Evolutionary conservation across 2,888 invertebrate species (phyloP), one percentile per base, ranked within the genome.

Genomic region (Diaphora mendica): DNA sequence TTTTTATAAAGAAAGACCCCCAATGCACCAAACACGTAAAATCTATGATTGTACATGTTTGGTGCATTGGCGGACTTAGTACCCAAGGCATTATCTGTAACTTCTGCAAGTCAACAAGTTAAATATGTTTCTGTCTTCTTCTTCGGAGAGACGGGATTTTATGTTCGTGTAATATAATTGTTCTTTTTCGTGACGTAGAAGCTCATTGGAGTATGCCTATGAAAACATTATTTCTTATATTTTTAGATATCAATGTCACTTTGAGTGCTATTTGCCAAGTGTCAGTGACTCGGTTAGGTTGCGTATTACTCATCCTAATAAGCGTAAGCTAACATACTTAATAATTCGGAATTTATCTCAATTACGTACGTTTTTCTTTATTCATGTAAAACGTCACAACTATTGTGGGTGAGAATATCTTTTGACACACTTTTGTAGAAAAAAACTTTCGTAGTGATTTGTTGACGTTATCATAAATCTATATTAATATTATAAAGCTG

Each of bases 181-280:
- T 72, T 71, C 51, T 85, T 77, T n/a, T 70, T 71, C 48, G 64
- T 75, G 81, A 82, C 77, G 79, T 75, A 64, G 71, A 74, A 73
- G 79, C 67, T 71, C 72, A 74, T 71, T 79, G 70, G 75, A 77
- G 76, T 77, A 76, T 66, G 70, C 73, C 82, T 80, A 80, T 85
- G 87, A 84, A 82, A 85, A 83, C 80, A 80, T 81, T 84, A 81
- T 82, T 82, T 48, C 8, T 2, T 76, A 78, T 90, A 91, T 92
- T 90, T 90, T 87, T 91, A 91, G 88, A 87, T 70, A 81, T 82
- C 92, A 93, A 92, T 92, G 92, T 92, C 91, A 92, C 88, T 88
- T 87, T 86, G 86, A 80, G 77, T 79, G 83, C 82, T 86, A 86
- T 89, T 88, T 90, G 91, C 91, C 90, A 91, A 90, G 88, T 87